Base-by-base conservation (phyloP, 1,140 invertebrate genomes). In the Harpegnathos saltator region DNA sequence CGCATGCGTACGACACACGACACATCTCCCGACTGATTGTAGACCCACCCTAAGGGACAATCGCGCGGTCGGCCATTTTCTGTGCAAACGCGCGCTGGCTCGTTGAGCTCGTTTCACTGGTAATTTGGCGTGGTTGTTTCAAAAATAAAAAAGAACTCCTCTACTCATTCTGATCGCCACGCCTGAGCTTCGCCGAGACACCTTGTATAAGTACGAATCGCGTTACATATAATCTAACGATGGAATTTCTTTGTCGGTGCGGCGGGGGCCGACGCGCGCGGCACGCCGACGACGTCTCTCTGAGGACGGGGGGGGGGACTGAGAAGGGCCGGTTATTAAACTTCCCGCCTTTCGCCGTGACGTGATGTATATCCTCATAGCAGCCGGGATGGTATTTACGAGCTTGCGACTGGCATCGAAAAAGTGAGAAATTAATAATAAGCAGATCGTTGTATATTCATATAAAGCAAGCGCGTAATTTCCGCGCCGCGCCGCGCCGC, bases 221-320 rank as follows among this genome's bases (percentile, higher is more conserved):
- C 82, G 89, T 89, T 90, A 90, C 87, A 80, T 90, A 90, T 91
- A 91, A 92, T 92, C 91, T 89, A 89, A 86, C 84, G 85, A 69
- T 90, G 92, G 90, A 92, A 92, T 92, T 92, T 92, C 91, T 92
- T 92, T 91, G 91, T 92, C 92, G 91, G 89, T 78, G 62, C 38
- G 11, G 58, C 29, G 5, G n/a, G 69, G 72, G 61, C 48, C 58
- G 83, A 48, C 59, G 38, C 38, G n/a, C n/a, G n/a, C n/a, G n/a
- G n/a, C n/a, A n/a, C n/a, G n/a, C n/a, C n/a, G n/a, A n/a, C n/a
- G 38, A 44, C 73, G 74, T 52, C 52, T 48, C 12, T 54, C 56
- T 22, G 44, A n/a, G n/a, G n/a, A 38, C 54, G 54, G 22, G 38
- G 38, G 29, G 59, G 80, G 75, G 69, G 84, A 75, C 69, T 68